Evolutionary conservation across 1,140 invertebrate genomes (phyloP).

Genomic region (Drosophila nasuta): DNA sequence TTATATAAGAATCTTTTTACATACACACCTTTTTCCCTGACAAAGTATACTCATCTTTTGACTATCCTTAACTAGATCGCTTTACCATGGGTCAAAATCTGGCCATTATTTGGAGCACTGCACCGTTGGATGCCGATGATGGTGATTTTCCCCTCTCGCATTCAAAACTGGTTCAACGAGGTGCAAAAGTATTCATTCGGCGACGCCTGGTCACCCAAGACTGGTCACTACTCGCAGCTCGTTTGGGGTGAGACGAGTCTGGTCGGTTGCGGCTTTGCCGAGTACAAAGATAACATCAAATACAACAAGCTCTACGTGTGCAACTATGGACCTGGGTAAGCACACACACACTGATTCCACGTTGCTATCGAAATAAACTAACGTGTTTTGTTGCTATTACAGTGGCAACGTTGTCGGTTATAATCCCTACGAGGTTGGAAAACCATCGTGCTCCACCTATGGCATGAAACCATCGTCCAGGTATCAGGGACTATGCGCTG

Average conservation of each 20-base stretch:
- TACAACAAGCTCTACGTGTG: constrained; percentile 94
- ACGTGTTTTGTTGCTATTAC: constrained; percentile 43
- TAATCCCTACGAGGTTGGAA: constrained; percentile 90
- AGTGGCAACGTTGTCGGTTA: constrained; percentile 92
- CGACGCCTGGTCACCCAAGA: constrained; percentile 88
- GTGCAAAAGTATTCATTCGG: constrained; percentile 89
- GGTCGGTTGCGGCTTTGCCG: constrained; percentile 93
- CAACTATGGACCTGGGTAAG: constrained; percentile 93
- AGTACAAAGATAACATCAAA: constrained; percentile 90
- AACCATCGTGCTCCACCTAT: constrained; percentile 89
- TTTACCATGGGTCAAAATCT: constrained; percentile 94
- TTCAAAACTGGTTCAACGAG: constrained; percentile 93
- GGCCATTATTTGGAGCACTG: constrained; percentile 91
- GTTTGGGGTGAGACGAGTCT: constrained; percentile 92
- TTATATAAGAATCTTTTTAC: not conserved
- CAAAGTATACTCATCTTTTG: not conserved
- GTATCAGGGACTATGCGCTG: constrained; percentile 90
- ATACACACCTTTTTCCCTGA: no score
- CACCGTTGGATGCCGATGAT: constrained; percentile 87
- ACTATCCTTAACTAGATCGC: constrained; percentile 85
- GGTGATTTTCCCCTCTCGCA: constrained; percentile 91
- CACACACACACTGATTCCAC: constrained; percentile 9
- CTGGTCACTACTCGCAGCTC: constrained; percentile 93
- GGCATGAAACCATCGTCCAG: constrained; percentile 89
- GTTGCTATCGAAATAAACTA: not conserved